Evolutionary conservation across 2,888 invertebrate genomes (phyloP), one percentile per base, ranked within the genome.

Genomic region (Drepana falcataria): DNA sequence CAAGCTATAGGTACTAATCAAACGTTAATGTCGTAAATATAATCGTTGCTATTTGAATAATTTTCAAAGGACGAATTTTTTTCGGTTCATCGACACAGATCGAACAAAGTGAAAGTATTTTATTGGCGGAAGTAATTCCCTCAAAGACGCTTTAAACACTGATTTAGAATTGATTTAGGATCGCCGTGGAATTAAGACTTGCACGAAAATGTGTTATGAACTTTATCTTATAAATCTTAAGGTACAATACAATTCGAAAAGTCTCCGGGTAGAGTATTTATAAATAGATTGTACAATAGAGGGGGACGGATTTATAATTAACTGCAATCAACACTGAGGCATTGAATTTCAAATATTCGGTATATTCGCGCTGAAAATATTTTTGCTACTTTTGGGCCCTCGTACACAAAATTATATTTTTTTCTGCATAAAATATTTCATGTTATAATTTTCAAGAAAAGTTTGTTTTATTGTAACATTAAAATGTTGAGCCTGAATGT

Each of bases 281-380:
- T 79, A 85, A 87, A 87, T 87, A 89, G 83, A 76, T 66, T 60
- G 69, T 78, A 87, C 89, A 86, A 89, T 87, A 77, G 81, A 85
- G 87, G 87, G 87, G 75, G 87, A 87, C 84, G 85, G 76, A 83
- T 88, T 87, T 90, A 91, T 90, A 91, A 91, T 91, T 90, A 90
- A 90, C 90, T 90, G 90, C 88, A 89, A 91, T 91, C 90, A 90
- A 89, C 88, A 85, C 89, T 87, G 86, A 85, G 86, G 85, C 86
- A 91, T 90, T 87, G 88, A 87, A 90, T 90, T 90, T 89, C 90
- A 73, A 77, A 81, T 77, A 85, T 85, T 79, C 64, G 60, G 83
- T 81, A 87, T 83, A 77, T 65, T 81, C 66, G 64, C 49, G 63
- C 47, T 55, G 63, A 70, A 58, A 81, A 72, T 44, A 44, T 44